Evolutionary conservation across 2,113 vertebrate genomes (phyloP).

Genomic region (Clinocottus analis): DNA sequence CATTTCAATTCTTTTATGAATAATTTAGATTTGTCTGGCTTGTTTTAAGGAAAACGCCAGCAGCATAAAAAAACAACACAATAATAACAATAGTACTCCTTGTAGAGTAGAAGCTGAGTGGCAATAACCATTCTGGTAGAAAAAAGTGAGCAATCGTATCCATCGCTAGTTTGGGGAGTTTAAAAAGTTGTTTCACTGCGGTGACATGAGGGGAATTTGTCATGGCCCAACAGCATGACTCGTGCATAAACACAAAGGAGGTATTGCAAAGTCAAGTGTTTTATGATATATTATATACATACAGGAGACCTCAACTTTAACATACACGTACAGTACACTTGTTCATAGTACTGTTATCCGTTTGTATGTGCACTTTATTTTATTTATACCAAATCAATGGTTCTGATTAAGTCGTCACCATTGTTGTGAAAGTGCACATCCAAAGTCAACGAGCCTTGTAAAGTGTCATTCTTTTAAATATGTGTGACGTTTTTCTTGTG

Average conservation of each 20-base stretch:
- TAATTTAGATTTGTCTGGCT: conserved; percentile 35
- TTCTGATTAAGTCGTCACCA: background rate
- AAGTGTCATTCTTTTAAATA: background rate
- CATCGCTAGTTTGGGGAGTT: background rate
- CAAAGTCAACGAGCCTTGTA: no score
- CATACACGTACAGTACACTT: no score
- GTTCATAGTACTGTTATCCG: no score
- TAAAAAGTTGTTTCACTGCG: background rate
- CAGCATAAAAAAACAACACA: background rate
- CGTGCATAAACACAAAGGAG: no score
- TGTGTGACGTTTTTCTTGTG: background rate
- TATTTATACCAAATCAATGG: no score
- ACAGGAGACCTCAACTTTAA: no score
- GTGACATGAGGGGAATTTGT: background rate
- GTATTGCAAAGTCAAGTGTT: no score
- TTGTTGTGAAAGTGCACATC: background rate
- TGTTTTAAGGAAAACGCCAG: conserved; percentile 13
- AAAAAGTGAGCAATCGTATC: background rate
- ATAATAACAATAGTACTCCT: conserved; percentile 14
- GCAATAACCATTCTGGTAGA: background rate
- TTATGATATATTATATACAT: no score
- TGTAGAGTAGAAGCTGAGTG: conserved; percentile 13
- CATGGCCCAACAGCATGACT: no score
- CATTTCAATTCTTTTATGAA: conserved; percentile 36
- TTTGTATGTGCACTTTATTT: no score